Evolutionary conservation across 2,797 vertebrate species (phyloP).

Genomic region (Sebastolobus alascanus): DNA sequence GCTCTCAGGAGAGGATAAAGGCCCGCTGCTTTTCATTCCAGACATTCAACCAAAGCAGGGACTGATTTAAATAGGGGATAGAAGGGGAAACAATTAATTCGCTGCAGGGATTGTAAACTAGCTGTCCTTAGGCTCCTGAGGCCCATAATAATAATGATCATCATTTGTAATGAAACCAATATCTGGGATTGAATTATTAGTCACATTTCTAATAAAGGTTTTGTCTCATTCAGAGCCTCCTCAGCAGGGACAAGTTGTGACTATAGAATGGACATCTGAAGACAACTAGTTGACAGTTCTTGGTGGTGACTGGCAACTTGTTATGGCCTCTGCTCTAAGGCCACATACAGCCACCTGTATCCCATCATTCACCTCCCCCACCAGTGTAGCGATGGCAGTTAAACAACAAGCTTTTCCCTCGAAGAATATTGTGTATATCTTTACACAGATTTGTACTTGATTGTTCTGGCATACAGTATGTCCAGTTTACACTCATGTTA

Average conservation of each 20-base stretch:
- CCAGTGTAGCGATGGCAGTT: not conserved
- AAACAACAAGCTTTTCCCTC: not conserved
- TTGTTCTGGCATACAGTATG: not conserved
- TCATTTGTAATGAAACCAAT: not conserved
- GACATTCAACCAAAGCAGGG: conserved; percentile 9
- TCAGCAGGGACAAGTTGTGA: not conserved
- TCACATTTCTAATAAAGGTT: not conserved
- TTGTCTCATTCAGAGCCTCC: not conserved
- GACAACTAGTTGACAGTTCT: not conserved
- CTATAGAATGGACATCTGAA: not conserved
- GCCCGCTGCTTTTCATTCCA: conserved; percentile 24
- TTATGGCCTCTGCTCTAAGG: not conserved
- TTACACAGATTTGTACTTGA: not conserved
- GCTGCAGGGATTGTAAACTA: conserved; percentile 13
- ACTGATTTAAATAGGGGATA: conserved; percentile 14
- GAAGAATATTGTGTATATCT: not conserved
- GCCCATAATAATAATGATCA: not conserved
- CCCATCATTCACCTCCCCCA: not conserved
- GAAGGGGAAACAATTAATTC: not conserved
- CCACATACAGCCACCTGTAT: not conserved
- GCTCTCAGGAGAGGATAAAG: conserved; percentile 8
- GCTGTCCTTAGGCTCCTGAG: not conserved
- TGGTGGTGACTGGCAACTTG: not conserved
- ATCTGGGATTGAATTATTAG: not conserved
- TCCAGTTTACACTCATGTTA: conserved; percentile 1